Percentiles rank a stretch among this genome's conserved stretches.
Evolutionary conservation across 2,888 invertebrate genomes (phyloP).

Genomic region (Byasa hedistus): DNA sequence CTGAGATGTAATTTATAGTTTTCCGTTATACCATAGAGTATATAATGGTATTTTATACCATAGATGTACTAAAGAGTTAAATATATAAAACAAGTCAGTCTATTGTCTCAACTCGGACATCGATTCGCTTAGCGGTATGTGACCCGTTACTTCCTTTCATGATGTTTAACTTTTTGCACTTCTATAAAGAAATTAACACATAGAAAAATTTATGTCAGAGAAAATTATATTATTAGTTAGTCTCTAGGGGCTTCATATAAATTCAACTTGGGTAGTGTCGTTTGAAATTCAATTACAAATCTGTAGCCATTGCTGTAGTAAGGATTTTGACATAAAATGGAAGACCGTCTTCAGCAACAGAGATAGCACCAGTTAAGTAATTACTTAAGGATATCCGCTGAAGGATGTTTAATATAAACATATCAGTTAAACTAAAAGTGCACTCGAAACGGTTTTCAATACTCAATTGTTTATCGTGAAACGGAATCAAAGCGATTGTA

Average conservation of each 20-base stretch:
- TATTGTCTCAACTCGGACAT: background rate
- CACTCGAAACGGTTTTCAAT: background rate
- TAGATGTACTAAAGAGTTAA: too few relatives aligned
- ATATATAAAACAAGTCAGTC: background rate
- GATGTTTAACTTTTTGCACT: too few relatives aligned
- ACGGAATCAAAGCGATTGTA: background rate
- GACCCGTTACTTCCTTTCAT: too few relatives aligned
- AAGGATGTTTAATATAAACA: background rate
- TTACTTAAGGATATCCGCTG: background rate
- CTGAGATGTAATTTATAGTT: background rate
- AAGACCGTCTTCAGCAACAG: too few relatives aligned
- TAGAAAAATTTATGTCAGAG: too few relatives aligned
- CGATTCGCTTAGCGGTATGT: background rate
- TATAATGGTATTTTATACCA: background rate
- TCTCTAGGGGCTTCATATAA: too few relatives aligned
- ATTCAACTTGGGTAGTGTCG: too few relatives aligned
- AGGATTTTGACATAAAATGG: too few relatives aligned
- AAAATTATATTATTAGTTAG: too few relatives aligned
- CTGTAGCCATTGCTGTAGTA: too few relatives aligned
- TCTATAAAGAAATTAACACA: too few relatives aligned
- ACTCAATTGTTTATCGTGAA: background rate
- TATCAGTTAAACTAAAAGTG: background rate
- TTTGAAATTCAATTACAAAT: too few relatives aligned
- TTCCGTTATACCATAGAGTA: background rate
- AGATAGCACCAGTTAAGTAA: background rate